phyloP scores from a whole-genome alignment of 2,797 vertebrate genomes.

The Rhadinocentrus ornatus region DNA sequence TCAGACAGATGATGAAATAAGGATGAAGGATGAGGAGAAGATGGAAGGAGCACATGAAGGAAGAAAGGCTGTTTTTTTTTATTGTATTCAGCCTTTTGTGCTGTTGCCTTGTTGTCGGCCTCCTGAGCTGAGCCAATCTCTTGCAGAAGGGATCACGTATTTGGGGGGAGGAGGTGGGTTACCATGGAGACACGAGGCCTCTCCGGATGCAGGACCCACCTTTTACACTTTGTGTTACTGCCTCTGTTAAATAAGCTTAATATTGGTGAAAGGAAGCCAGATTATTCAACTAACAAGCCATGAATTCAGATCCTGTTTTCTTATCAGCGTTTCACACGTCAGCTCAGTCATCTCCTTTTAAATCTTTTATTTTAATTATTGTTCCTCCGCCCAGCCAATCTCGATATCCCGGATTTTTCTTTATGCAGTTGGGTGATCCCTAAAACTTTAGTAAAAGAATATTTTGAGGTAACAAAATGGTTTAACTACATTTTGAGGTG shows the following conservation, averaged over 20 bases:
- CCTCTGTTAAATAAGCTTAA: conserved; percentile 33
- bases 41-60: background rate
- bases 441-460: background rate
- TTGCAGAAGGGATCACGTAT: conserved; percentile 27
- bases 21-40: background rate
- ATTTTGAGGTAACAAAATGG: background rate
- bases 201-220: conserved; percentile 22
- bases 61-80: conserved; percentile 32
- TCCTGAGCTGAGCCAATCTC: conserved; percentile 38
- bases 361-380: background rate
- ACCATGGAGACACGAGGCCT: conserved; percentile 46
- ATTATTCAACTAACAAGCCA: conserved; percentile 5
- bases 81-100: conserved; percentile 43
- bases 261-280: conserved; percentile 19
- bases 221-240: conserved; percentile 2
- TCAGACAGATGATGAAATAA: conserved; percentile 78
- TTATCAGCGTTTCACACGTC: conserved; percentile 8
- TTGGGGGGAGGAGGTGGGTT: conserved; percentile 18
- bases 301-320: conserved; percentile 3
- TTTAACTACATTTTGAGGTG: background rate
- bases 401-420: background rate
- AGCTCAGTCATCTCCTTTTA: background rate
- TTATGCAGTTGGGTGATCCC: too few relatives aligned
- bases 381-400: background rate
- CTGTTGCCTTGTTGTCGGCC: conserved; percentile 57